These are phyloP conservation scores for Alfaro cultratus DNA, from an alignment of 2,797 vertebrate genomes.

Conservation along the genomic window DNA sequence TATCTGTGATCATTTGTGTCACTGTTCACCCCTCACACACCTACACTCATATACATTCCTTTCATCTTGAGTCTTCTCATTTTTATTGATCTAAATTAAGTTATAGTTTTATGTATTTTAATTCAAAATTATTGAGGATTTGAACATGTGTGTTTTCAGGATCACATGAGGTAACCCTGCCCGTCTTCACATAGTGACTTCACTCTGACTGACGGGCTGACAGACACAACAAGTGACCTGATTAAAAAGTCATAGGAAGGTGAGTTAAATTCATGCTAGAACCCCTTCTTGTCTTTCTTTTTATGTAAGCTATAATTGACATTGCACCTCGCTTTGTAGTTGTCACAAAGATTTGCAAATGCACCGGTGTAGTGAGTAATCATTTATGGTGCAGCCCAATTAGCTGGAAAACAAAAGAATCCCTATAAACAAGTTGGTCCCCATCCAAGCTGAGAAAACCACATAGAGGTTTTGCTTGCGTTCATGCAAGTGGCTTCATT, in stretches of 20 bases:
- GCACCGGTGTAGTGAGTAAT: not conserved
- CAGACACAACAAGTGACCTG: constrained; percentile 20
- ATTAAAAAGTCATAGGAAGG: constrained; percentile 58
- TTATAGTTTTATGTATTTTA: constrained; percentile 37
- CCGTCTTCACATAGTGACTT: constrained; percentile 41
- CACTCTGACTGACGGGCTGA: constrained; percentile 35
- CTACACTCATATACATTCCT: not conserved
- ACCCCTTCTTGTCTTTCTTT: constrained; percentile 19
- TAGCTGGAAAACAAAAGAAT: constrained; percentile 47
- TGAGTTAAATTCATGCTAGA: constrained; percentile 47
- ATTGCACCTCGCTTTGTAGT: not conserved
- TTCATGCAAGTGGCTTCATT: not conserved
- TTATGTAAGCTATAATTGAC: not conserved
- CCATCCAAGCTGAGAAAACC: constrained; percentile 44
- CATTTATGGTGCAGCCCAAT: constrained; percentile 43
- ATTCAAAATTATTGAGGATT: constrained; percentile 29
- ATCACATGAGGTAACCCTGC: constrained; percentile 42
- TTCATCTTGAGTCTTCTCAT: not conserved
- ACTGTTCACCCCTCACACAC: not conserved
- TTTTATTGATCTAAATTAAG: constrained; percentile 20
- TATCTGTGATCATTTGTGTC: not conserved
- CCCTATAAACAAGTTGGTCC: constrained; percentile 36
- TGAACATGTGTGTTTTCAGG: constrained; percentile 64
- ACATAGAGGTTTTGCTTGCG: constrained; percentile 4
- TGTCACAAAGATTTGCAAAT: not conserved